Conservation (phyloP, 1,140 invertebrate genomes). For the Agrilus planipennis region DNA sequence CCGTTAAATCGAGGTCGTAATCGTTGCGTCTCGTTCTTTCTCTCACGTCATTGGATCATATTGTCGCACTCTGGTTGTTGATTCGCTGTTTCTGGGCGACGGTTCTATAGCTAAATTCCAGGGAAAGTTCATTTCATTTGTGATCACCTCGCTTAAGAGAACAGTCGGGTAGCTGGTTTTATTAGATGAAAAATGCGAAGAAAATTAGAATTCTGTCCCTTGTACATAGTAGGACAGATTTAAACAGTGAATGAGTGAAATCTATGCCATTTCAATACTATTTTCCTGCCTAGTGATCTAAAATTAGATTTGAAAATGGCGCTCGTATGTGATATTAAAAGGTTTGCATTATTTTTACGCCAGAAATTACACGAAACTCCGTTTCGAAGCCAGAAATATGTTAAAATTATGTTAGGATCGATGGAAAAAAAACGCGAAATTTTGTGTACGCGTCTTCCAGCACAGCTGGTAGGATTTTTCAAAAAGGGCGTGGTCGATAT, state of each 20-base stretch:
- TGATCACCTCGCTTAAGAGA: conserved; percentile 33
- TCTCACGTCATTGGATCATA: no score
- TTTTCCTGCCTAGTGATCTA: conserved; percentile 31
- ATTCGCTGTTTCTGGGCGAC: conserved; percentile 9
- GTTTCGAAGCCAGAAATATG: conserved; percentile 28
- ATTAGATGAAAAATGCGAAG: conserved; percentile 17
- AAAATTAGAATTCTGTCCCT: conserved; percentile 22
- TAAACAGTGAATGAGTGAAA: conserved; percentile 34
- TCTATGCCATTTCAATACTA: conserved; percentile 32
- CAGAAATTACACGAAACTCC: conserved; percentile 19
- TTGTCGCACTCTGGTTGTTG: conserved; percentile 1
- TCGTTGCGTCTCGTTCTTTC: no score
- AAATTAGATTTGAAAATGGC: conserved; percentile 32
- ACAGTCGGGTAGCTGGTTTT: conserved; percentile 25
- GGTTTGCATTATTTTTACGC: conserved; percentile 34
- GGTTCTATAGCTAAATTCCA: conserved; percentile 15
- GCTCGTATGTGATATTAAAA: conserved; percentile 33
- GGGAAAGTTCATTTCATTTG: conserved; percentile 31
- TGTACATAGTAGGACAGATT: conserved; percentile 19
- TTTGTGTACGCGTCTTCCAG: conserved; percentile 6
- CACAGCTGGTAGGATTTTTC: not conserved
- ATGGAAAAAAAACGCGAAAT: conserved; percentile 6
- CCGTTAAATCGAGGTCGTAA: no score
- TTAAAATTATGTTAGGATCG: conserved; percentile 23
- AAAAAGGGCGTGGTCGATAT: conserved; percentile 4